These are phyloP conservation scores for Suncus etruscus DNA, from an alignment of 2,113 vertebrate genomes.

Conservation along the genomic window DNA sequence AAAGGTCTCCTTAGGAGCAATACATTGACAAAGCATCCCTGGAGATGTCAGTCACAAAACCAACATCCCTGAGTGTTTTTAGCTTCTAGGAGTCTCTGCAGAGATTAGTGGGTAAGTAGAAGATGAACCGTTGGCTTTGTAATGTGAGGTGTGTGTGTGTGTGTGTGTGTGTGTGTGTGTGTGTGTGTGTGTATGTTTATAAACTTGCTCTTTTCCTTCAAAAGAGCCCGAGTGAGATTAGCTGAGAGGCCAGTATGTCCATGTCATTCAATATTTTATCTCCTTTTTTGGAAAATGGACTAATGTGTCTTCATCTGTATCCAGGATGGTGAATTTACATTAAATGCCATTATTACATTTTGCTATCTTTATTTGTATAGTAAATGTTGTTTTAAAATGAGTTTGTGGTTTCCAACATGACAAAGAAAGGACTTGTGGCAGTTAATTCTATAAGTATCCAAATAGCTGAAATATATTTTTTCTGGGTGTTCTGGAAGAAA, in stretches of 20 bases:
- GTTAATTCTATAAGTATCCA: not conserved
- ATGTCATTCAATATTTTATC: not conserved
- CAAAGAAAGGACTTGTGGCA: not conserved
- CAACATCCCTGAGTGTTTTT: no score
- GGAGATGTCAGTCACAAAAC: no score
- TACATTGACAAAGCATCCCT: no score
- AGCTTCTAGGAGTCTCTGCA: no score
- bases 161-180: no score
- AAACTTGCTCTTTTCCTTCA: no score
- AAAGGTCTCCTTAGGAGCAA: not conserved
- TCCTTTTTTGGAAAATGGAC: not conserved
- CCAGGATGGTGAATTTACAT: not conserved
- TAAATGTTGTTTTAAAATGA: not conserved
- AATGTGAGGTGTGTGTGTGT: no score
- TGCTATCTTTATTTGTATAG: conserved; percentile 5
- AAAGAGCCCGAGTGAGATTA: no score
- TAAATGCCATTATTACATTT: not conserved
- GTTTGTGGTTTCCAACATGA: not conserved
- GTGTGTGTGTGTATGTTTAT: no score
- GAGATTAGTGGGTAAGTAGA: no score
- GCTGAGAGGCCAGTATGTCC: no score
- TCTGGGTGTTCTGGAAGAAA: not conserved
- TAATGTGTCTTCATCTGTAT: not conserved
- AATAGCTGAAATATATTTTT: not conserved
- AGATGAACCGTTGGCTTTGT: no score